phyloP scores from a whole-genome alignment of 2,888 invertebrate species.

The Sussaba pulchella region DNA sequence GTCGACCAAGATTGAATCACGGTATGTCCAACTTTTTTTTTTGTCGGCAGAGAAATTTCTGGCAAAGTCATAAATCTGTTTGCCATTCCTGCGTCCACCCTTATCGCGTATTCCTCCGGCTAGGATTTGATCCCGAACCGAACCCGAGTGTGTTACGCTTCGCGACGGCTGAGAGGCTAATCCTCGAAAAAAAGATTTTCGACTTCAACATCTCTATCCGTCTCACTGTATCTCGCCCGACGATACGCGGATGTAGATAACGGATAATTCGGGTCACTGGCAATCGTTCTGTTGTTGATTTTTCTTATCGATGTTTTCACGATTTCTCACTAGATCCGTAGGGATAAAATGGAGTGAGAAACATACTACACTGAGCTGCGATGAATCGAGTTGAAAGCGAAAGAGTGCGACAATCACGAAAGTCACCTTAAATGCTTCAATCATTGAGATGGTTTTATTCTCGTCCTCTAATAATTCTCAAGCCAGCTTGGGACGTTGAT shows the following conservation, averaged over 20 bases:
- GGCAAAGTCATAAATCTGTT: background rate
- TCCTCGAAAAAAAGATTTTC: conserved; percentile 35
- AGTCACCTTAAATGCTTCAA: conserved; percentile 23
- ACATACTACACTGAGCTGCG: background rate
- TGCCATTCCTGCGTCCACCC: conserved; percentile 33
- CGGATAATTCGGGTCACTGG: conserved; percentile 59
- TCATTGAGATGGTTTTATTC: conserved; percentile 11
- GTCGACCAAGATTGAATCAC: too few relatives aligned
- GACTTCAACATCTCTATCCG: background rate
- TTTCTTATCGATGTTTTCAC: conserved; percentile 34
- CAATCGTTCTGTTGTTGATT: conserved; percentile 52
- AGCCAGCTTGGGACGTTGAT: conserved; percentile 24
- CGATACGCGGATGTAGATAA: too few relatives aligned
- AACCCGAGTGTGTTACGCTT: conserved; percentile 37
- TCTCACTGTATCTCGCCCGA: too few relatives aligned
- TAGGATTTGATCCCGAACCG: conserved; percentile 36
- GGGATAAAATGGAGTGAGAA: conserved; percentile 5
- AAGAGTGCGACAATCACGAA: background rate
- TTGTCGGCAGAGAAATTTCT: background rate
- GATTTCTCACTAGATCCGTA: conserved; percentile 31
- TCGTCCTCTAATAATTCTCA: conserved; percentile 38
- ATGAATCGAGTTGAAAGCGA: background rate
- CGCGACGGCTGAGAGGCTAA: conserved; percentile 17
- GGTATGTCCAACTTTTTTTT: background rate
- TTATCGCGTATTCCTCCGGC: conserved; percentile 32